phyloP scores from a whole-genome alignment of 2,888 invertebrate genomes.

The Platycnemis pennipes region DNA sequence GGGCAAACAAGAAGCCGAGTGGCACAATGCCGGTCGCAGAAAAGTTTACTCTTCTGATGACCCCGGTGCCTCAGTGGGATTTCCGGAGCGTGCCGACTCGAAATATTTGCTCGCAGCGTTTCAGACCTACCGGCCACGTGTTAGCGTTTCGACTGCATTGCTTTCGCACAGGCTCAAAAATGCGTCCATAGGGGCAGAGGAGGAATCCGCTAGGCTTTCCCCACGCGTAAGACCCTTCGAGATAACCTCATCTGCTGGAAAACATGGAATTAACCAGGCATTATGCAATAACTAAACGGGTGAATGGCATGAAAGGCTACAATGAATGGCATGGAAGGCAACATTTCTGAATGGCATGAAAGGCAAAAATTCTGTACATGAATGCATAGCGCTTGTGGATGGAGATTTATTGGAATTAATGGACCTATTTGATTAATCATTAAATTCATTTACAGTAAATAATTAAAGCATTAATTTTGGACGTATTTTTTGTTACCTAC shows the following conservation, averaged over 20 bases:
- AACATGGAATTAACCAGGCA: not conserved
- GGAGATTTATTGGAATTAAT: too few relatives aligned
- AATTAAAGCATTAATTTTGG: too few relatives aligned
- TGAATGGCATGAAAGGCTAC: too few relatives aligned
- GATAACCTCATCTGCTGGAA: not conserved
- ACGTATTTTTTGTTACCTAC: too few relatives aligned
- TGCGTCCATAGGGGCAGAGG: not conserved
- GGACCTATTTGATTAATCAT: too few relatives aligned
- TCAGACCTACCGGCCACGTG: not conserved
- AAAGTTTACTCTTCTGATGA: conserved; percentile 21
- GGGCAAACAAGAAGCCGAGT: not conserved
- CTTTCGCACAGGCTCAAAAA: not conserved
- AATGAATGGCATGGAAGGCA: too few relatives aligned
- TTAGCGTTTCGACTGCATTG: conserved; percentile 5
- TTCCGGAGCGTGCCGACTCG: not conserved
- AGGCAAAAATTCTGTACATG: too few relatives aligned
- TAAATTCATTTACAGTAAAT: too few relatives aligned
- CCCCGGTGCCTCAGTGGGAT: not conserved
- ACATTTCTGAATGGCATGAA: too few relatives aligned
- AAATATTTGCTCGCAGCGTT: not conserved
- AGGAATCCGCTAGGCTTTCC: not conserved
- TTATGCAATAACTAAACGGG: not conserved
- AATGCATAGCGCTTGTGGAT: too few relatives aligned
- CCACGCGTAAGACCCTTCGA: not conserved
- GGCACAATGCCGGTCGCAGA: not conserved